Conservation (phyloP, 2,797 vertebrate genomes). For the Hippopotamyrus pictus region DNA sequence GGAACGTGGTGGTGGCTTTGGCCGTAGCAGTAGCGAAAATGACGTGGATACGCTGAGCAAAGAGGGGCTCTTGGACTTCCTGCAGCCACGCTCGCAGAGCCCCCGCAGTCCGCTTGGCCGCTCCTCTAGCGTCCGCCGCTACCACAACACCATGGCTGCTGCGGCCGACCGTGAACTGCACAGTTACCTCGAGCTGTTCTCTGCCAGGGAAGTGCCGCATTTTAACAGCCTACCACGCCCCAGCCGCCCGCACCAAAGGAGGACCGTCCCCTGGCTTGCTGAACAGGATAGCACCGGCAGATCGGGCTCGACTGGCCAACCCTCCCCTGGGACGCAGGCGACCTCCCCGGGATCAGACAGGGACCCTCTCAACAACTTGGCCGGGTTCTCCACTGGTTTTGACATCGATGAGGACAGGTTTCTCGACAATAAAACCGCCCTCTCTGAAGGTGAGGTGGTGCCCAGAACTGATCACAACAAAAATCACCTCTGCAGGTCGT, state of each 20-base stretch:
- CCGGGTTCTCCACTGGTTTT: constrained; percentile 50
- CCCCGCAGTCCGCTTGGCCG: constrained; percentile 74
- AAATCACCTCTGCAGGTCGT: constrained; percentile 47
- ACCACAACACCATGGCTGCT: constrained; percentile 72
- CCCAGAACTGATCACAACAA: constrained; percentile 39
- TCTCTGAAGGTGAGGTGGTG: constrained; percentile 55
- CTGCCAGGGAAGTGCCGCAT: constrained; percentile 56
- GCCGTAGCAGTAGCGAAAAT: constrained; percentile 91
- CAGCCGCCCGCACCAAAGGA: constrained; percentile 59
- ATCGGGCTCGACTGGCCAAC: constrained; percentile 37
- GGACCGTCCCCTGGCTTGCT: constrained; percentile 60
- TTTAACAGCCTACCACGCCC: constrained; percentile 82
- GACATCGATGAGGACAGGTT: constrained; percentile 39
- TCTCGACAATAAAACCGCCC: constrained; percentile 48
- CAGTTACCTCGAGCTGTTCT: constrained; percentile 73
- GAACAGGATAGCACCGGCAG: constrained; percentile 61
- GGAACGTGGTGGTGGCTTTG: constrained; percentile 68
- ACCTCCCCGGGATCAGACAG: constrained; percentile 51
- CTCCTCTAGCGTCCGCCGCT: constrained; percentile 76
- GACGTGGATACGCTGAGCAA: constrained; percentile 83
- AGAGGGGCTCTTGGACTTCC: constrained; percentile 78
- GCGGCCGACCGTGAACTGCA: constrained; percentile 74
- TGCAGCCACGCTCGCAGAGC: constrained; percentile 68
- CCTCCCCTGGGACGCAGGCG: constrained; percentile 42
- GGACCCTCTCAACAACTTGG: constrained; percentile 58